Evolutionary conservation across 2,113 vertebrate genomes (phyloP), one percentile per base, ranked within the genome.

Genomic region (Strix aluco): DNA sequence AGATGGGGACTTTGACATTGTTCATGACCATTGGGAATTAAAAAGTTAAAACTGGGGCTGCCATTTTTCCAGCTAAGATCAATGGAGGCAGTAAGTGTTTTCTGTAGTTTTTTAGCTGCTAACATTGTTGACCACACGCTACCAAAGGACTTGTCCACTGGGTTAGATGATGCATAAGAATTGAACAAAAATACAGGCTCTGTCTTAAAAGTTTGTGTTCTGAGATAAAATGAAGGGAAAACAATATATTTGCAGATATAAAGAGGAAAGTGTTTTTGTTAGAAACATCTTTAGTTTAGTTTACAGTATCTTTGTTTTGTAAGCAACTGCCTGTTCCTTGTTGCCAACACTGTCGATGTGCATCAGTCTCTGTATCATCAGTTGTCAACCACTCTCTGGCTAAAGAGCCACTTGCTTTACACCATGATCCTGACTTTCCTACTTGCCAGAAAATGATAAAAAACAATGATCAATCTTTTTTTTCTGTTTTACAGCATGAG

Each of bases 261-360:
- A 67, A 20, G 4, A 79, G 44, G 52, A 67, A 88, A 46, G 3
- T 15, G 36, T 59, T 88, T 81, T 73, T 12, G 17, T 46, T 61
- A 40, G 49, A 55, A 83, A 40, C 6, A 11, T 10, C 15, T 63
- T 15, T 46, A 8, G 5, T 52, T 81, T 59, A 55, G 19, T 69
- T 77, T 36, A 25, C 7, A 34, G 8, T 32, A 27, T n/a, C 36
- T 67, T 82, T 22, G 59, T 81, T 72, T 62, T 26, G 2, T 22
- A 55, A 74, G 26, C 9, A 51, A 7, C 25, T 62, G 13, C 15
- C 27, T 58, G 18, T 51, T 66, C 11, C 10, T 67, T 40, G 5
- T 23, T 81, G 15, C 13, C 16, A 11, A 40, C 14, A 21, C 15
- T 5, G 6, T 13, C 0, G 0, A 20, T 47, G n/a, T 61, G 23